Conservation (phyloP, 2,113 vertebrate species). For the Asarcornis scutulata region DNA sequence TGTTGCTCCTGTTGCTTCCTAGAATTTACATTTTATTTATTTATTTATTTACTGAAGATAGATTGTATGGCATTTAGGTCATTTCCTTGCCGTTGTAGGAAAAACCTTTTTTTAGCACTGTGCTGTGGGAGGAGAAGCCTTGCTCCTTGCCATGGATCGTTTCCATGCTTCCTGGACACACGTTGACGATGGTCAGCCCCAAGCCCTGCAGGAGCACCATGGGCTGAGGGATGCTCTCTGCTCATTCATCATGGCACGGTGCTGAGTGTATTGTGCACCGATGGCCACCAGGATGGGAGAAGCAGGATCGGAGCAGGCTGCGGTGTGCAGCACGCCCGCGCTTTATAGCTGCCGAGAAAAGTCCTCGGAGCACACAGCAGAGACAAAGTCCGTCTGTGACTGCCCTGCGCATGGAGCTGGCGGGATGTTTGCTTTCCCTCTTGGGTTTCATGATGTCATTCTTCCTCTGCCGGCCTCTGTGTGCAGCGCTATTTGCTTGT, state of each 20-base stretch:
- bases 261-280: neutral
- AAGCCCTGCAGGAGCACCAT: fast-evolving
- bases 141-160: neutral
- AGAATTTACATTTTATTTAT: neutral
- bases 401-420: neutral
- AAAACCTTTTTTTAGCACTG: neutral
- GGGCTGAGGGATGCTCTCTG: neutral
- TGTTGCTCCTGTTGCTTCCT: neutral
- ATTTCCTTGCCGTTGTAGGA: neutral
- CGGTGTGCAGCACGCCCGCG: fast-evolving
- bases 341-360: neutral
- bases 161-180: neutral
- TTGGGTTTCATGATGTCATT: constrained; percentile 44
- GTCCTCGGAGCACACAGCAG: neutral
- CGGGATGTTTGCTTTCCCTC: constrained; percentile 23
- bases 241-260: neutral
- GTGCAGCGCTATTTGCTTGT: neutral
- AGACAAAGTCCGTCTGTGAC: neutral
- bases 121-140: neutral
- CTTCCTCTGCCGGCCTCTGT: constrained; percentile 3
- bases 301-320: neutral
- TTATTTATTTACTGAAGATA: neutral
- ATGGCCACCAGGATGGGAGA: neutral
- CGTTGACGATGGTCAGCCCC: neutral
- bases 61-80: fast-evolving